phyloP scores from a whole-genome alignment of 2,888 invertebrate genomes.

The Anthophora plumipes region DNA sequence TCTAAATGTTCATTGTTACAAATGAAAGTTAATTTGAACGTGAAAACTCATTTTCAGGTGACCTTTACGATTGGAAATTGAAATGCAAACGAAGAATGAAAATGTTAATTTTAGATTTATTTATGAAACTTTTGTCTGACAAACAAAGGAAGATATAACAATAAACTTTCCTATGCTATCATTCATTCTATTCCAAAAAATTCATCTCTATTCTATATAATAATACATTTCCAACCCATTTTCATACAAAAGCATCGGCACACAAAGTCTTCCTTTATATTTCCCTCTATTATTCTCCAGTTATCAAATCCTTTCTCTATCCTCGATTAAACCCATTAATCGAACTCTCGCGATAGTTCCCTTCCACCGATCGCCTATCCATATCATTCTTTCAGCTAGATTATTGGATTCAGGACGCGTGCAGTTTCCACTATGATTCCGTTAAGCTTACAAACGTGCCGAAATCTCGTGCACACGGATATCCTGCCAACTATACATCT shows the following conservation, averaged over 20 bases:
- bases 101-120: too few relatives aligned
- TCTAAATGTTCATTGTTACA: too few relatives aligned
- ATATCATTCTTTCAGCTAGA: neutral
- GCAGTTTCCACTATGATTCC: neutral
- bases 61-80: too few relatives aligned
- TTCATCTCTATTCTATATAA: neutral
- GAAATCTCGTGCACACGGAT: slow-evolving; percentile 7
- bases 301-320: neutral
- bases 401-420: neutral
- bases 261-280: too few relatives aligned
- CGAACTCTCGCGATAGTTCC: neutral
- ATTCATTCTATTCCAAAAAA: too few relatives aligned
- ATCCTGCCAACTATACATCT: neutral
- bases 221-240: neutral
- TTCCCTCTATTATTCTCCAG: neutral
- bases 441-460: neutral
- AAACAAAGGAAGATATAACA: too few relatives aligned
- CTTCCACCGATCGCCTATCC: too few relatives aligned
- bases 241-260: neutral
- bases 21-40: too few relatives aligned
- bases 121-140: too few relatives aligned
- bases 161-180: too few relatives aligned
- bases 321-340: neutral
- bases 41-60: too few relatives aligned
- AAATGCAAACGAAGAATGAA: too few relatives aligned